A percentile compares a stretch with the other conserved stretches of the same genome.
Conservation (phyloP, 2,113 vertebrate genomes). For the Tympanuchus pallidicinctus region DNA sequence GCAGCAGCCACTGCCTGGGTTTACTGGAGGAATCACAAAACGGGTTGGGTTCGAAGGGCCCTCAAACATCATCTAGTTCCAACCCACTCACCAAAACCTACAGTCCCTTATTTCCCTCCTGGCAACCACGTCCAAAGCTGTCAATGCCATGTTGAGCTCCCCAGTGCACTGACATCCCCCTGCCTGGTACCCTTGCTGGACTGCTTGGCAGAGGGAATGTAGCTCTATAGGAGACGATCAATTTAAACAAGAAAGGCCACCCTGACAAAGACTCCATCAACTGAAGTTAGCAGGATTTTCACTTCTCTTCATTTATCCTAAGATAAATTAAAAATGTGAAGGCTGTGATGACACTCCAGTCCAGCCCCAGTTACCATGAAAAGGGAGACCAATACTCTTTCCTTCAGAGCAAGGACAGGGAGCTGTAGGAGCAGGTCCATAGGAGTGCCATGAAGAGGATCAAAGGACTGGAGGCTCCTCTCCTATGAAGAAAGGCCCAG, state of each 20-base stretch:
- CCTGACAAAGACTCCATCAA: neutral
- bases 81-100: too few relatives aligned
- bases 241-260: neutral
- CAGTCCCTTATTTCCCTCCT: too few relatives aligned
- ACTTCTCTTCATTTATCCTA: neutral
- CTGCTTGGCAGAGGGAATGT: rapidly evolving
- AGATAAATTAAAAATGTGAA: neutral
- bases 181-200: neutral
- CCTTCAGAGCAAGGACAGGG: too few relatives aligned
- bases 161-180: neutral
- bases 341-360: neutral
- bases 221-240: rapidly evolving
- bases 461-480: too few relatives aligned
- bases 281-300: neutral
- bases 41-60: neutral
- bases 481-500: too few relatives aligned
- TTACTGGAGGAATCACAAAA: neutral
- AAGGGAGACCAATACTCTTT: neutral
- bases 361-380: rapidly evolving
- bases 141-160: neutral
- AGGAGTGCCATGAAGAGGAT: too few relatives aligned
- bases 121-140: neutral
- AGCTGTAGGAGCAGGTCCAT: too few relatives aligned
- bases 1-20: neutral
- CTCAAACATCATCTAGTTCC: neutral